Evolutionary conservation across 2,888 invertebrate genomes (phyloP), one percentile per base, ranked within the genome.

Genomic region (Metopia argyrocephala): DNA sequence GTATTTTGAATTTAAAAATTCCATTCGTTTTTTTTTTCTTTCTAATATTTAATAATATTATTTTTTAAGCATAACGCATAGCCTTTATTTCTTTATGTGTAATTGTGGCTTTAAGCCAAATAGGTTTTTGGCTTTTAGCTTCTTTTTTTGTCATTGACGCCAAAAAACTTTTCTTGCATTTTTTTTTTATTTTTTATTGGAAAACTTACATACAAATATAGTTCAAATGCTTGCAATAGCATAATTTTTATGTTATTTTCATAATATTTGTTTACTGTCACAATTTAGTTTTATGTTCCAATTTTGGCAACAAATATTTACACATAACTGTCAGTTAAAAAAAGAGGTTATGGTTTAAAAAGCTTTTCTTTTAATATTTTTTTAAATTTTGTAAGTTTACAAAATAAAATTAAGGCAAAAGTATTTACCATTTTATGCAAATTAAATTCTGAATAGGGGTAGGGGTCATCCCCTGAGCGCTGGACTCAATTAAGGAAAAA

Each of bases 71-170:
- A 12, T 38, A 12, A 38, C 15, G 9, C 15, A 15, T 38, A 9
- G 15, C 38, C 9, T 38, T 38, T 38, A 38, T 38, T 38, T 38
- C 9, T 38, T 38, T 38, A 38, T 38, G 38, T 38, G 38, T 38
- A 25, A 56, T 69, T 56, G 68, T 78, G 78, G 78, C 78, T 61
- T 73, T 21, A 25, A 66, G 78, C 78, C 78, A 78, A 78, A 78
- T 78, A 66, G 71, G 78, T 78, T 73, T 78, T 38, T 78, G 78
- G 78, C 71, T 78, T 12, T 54, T n/a, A n/a, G n/a, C n/a, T n/a
- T n/a, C n/a, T n/a, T 46, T 54, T 66, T 73, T 62, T 15, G 61
- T 18, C 25, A 52, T 48, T 66, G 78, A 73, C 71, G 71, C 78
- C 78, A 73, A 68, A 46, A 62, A 78, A 78, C 78, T 78, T 78